Conservation (phyloP, 2,113 vertebrate genomes). For the Planiliza haematocheilus region DNA sequence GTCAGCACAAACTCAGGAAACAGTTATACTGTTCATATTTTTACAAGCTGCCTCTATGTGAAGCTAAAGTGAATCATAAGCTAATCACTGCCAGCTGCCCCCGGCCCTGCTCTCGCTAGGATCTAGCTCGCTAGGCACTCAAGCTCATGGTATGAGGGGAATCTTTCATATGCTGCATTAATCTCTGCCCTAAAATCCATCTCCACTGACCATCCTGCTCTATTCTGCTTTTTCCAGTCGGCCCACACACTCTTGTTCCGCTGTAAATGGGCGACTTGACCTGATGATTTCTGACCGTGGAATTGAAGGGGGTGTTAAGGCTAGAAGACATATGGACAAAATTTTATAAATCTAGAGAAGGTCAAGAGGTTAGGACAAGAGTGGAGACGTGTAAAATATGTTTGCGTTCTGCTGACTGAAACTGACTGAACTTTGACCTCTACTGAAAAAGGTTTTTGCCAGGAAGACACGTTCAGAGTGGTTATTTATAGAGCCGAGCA, state of each 20-base stretch:
- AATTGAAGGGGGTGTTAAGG: constrained; percentile 37
- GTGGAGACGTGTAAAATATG: constrained; percentile 1
- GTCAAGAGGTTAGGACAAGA: background rate
- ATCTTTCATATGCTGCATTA: constrained; percentile 84
- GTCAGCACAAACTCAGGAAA: constrained; percentile 94
- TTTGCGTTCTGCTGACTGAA: constrained; percentile 3
- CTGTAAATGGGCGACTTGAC: constrained; percentile 44
- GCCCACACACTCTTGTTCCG: constrained; percentile 49
- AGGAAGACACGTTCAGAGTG: background rate
- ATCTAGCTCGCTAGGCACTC: constrained; percentile 56
- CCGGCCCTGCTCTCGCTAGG: constrained; percentile 38
- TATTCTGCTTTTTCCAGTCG: constrained; percentile 35
- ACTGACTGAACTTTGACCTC: background rate
- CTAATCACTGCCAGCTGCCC: constrained; percentile 92
- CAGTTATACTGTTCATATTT: constrained; percentile 91
- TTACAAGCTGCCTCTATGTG: constrained; percentile 87
- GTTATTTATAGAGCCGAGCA: background rate
- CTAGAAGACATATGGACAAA: constrained; percentile 37
- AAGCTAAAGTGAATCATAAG: constrained; percentile 89
- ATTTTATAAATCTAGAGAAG: constrained; percentile 24
- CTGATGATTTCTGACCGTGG: constrained; percentile 38
- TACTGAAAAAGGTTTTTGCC: background rate
- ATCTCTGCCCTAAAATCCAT: constrained; percentile 80
- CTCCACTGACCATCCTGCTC: constrained; percentile 64
- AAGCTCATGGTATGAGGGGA: constrained; percentile 84